Evolutionary conservation across 1,140 invertebrate genomes (phyloP), one percentile per base, ranked within the genome.

Genomic region (Drosophila ananassae): DNA sequence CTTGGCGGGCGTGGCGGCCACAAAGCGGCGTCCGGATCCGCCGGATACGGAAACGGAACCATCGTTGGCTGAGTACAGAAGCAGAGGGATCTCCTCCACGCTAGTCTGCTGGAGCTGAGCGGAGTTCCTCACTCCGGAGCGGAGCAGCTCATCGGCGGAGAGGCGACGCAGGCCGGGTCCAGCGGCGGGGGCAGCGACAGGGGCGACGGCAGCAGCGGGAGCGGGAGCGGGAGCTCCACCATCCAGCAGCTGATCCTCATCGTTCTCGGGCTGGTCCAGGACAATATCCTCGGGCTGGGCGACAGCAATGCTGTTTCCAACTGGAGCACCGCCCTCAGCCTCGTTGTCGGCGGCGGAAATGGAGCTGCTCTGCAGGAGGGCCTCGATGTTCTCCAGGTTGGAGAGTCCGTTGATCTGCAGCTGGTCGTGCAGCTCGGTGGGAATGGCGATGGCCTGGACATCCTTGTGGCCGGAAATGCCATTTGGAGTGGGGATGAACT

Each of bases 401-500:
- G 90, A 75, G 5, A 91, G 57, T 0, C 90, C 90, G 7, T 78
- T 91, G 39, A 85, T 73, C 66, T 91, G 79, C 3, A 91, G 80
- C 67, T 91, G 90, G 13, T 91, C 79, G 57, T 91, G 90, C 68
- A 91, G 61, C 58, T 90, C 90, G 34, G 61, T 89, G 47, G 90
- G 90, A 17, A 91, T 91, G 64, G 90, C 90, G 10, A 91, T 91
- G 4, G 90, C 90, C 71, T 91, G 90, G 6, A 91, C 90, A 34
- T 91, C 90, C 68, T 89, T 90, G 62, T 91, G 90, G 12, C 90
- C 90, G 0, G 90, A 91, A 28, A 91, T 91, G 59, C 90, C 90
- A 9, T 91, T 91, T 24, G 90, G 90, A 0, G 90, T 91, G 34
- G 90, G 90, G 8, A 91, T 91, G 68, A 91, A 91, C 59, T 91